Base-by-base conservation (phyloP, 2,888 invertebrate species). In the Tetragnatha montana region DNA sequence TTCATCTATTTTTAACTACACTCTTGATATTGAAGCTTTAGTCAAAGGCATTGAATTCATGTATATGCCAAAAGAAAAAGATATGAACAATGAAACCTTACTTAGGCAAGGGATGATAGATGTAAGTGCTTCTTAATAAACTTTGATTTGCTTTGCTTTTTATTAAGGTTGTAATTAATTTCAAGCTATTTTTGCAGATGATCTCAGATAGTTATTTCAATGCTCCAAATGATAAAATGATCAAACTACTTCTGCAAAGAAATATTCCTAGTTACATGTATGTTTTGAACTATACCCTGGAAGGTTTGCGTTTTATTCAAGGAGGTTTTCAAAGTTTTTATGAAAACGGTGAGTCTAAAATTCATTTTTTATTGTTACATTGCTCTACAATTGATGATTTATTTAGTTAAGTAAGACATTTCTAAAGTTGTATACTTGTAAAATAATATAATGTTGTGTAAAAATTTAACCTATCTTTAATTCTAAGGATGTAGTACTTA, bases 41-140 rank as follows among this genome's bases (percentile, higher is more conserved):
- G 97, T 96, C 92, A 96, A 97, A 92, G 98, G 98, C 0, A 96
- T 98, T 85, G 96, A 97, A 89, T 98, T 98, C 93, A 97, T 98
- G 96, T 98, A 98, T 94, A 98, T 98, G 0, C 98, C 97, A 93
- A 98, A 98, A 95, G 76, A 89, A 49, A 98, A 98, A 0, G 98
- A 98, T 94, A 97, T 97, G 6, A 95, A 95, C 92, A 98, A 98
- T 93, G 95, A 95, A 17, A 96, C 96, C 17, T 95, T 96, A 50
- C 96, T 98, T 87, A 94, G 98, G 70, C 97, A 98, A 93, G 96
- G 97, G 93, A 97, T 97, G 92, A 96, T 98, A 91, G 96, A 97
- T 93, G 96, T 97, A 93, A 95, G 95, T 95, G 74, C 70, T 70
- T 87, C 19, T 17, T n/a, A 60, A 50, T 19, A 7, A 47, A 60